Evolutionary conservation across 2,888 invertebrate genomes (phyloP).

Genomic region (Deilephila elpenor): DNA sequence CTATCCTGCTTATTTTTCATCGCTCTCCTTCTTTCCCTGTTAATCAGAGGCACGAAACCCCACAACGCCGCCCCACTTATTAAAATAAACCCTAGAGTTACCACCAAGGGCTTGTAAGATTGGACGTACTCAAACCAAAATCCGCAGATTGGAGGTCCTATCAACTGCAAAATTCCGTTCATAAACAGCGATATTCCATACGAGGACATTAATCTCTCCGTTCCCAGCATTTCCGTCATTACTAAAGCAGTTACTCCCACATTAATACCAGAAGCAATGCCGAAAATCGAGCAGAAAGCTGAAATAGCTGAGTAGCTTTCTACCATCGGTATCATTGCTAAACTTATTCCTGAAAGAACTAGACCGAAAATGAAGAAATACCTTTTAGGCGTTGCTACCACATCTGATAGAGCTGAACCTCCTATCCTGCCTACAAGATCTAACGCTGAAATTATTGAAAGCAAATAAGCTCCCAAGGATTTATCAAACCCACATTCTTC

Average conservation of each 20-base stretch:
- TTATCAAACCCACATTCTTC: slow-evolving; percentile 88
- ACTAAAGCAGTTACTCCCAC: slow-evolving; percentile 94
- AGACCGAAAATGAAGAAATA: slow-evolving; percentile 93
- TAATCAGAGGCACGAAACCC: slow-evolving; percentile 90
- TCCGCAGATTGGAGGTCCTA: slow-evolving; percentile 94
- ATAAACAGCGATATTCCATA: slow-evolving; percentile 94
- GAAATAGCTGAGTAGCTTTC: slow-evolving; percentile 86
- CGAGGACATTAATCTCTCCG: slow-evolving; percentile 92
- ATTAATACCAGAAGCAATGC: slow-evolving; percentile 92
- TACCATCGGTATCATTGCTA: slow-evolving; percentile 89
- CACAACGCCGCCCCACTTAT: slow-evolving; percentile 90
- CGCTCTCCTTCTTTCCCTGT: slow-evolving; percentile 65
- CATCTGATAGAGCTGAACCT: slow-evolving; percentile 92
- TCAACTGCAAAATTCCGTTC: slow-evolving; percentile 91
- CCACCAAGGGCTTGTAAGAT: slow-evolving; percentile 89
- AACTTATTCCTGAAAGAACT: slow-evolving; percentile 89
- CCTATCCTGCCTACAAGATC: slow-evolving; percentile 94
- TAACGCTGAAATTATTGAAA: slow-evolving; percentile 92
- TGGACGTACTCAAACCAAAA: slow-evolving; percentile 86
- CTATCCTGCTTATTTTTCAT: slow-evolving; percentile 44
- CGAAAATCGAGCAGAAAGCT: slow-evolving; percentile 90
- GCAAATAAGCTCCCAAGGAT: slow-evolving; percentile 87
- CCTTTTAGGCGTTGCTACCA: slow-evolving; percentile 90
- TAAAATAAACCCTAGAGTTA: slow-evolving; percentile 89
- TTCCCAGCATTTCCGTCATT: slow-evolving; percentile 94